Conservation (phyloP, 2,888 invertebrate species). For the Noctua comes region DNA sequence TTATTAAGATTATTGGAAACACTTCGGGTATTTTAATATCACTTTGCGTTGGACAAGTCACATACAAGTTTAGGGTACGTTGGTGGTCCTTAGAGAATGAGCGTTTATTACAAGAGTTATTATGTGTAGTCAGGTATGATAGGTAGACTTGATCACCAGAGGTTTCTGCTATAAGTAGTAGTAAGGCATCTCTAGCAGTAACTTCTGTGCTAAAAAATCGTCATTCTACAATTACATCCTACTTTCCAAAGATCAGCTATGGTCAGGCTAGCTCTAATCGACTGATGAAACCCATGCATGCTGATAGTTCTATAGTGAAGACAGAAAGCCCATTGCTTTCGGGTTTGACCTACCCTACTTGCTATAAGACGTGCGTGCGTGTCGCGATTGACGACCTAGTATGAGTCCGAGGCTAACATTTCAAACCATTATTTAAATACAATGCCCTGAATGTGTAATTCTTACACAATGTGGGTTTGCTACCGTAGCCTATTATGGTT, state of each 20-base stretch:
- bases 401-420: conserved; percentile 23
- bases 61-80: conserved; percentile 87
- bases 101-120: neutral
- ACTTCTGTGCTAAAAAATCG: neutral
- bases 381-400: conserved; percentile 29
- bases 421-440: conserved; percentile 46
- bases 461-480: conserved; percentile 43
- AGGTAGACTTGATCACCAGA: neutral
- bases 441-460: conserved; percentile 50
- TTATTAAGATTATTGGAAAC: conserved; percentile 93
- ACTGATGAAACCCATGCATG: neutral
- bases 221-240: neutral
- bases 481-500: conserved; percentile 19
- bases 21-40: conserved; percentile 93
- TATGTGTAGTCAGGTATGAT: neutral
- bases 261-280: neutral
- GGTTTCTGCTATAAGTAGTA: neutral
- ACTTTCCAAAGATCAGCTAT: neutral
- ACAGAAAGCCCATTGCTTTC: conserved; percentile 20
- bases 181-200: neutral
- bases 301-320: conserved; percentile 13
- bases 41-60: conserved; percentile 91
- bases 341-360: conserved; percentile 45
- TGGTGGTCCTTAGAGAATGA: neutral
- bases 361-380: conserved; percentile 47